phyloP scores from a whole-genome alignment of 2,888 invertebrate genomes.

The Standfussiana lucernea region DNA sequence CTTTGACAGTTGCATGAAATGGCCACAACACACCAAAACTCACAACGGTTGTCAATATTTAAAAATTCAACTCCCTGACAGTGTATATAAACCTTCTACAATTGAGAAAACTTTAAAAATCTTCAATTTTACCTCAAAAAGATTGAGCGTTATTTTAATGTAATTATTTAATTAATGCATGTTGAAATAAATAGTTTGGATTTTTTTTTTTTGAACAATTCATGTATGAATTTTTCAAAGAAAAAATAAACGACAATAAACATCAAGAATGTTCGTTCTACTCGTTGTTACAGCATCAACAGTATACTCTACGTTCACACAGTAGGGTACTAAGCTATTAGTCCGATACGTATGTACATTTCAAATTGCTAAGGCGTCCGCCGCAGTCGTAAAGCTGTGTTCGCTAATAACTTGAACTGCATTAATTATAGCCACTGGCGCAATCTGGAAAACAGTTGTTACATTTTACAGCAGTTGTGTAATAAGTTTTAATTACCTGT shows the following conservation, averaged over 20 bases:
- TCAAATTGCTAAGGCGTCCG: constrained; percentile 62
- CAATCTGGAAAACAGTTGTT: constrained; percentile 62
- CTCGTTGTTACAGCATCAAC: constrained; percentile 11
- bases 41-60: background rate
- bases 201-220: background rate
- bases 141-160: too few relatives aligned
- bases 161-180: too few relatives aligned
- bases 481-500: constrained; percentile 71
- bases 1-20: background rate
- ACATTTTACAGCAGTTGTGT: constrained; percentile 48
- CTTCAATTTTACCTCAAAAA: too few relatives aligned
- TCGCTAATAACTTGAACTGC: constrained; percentile 65
- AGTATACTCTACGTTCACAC: constrained; percentile 20
- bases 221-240: background rate
- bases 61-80: background rate
- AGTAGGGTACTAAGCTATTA: constrained; percentile 44
- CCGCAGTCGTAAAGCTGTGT: constrained; percentile 62
- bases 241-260: constrained; percentile 6
- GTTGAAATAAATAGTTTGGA: too few relatives aligned
- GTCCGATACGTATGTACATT: constrained; percentile 53
- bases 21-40: background rate
- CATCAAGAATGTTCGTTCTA: constrained; percentile 33
- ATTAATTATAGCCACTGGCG: constrained; percentile 61
- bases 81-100: background rate
- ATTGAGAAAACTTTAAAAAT: too few relatives aligned